A percentile compares a stretch with the other conserved stretches of the same genome.
phyloP scores from a whole-genome alignment of 2,113 vertebrate genomes.

The Phrynosoma platyrhinos region DNA sequence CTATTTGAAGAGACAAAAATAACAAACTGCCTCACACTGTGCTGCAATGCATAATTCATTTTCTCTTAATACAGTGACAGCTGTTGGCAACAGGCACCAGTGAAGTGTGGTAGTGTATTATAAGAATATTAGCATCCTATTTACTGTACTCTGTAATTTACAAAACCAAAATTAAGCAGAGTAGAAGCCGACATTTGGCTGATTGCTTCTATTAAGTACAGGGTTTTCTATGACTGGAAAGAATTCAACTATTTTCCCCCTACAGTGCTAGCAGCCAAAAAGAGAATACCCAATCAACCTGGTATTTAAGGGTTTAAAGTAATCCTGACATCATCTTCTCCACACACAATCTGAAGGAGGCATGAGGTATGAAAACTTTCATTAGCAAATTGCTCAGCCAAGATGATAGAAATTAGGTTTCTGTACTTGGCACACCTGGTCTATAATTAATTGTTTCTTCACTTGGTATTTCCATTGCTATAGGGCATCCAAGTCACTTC shows the following conservation, averaged over 20 bases:
- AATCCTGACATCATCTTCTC: constrained; percentile 50
- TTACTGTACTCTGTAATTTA: constrained; percentile 37
- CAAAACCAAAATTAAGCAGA: constrained; percentile 41
- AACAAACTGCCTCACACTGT: neutral
- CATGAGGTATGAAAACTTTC: neutral
- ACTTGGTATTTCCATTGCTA: constrained; percentile 6
- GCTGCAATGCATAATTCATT: constrained; percentile 29
- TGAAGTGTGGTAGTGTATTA: constrained; percentile 12
- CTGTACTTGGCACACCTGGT: neutral
- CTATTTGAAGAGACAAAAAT: constrained; percentile 9
- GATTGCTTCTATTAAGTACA: constrained; percentile 59
- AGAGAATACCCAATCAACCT: constrained; percentile 39
- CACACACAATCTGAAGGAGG: neutral
- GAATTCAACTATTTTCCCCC: constrained; percentile 33
- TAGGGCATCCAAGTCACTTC: neutral
- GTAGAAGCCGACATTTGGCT: constrained; percentile 50
- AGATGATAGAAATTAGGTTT: constrained; percentile 14
- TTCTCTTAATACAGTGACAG: neutral
- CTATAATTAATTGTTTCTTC: constrained; percentile 21
- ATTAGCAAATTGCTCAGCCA: constrained; percentile 34
- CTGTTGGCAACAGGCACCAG: constrained; percentile 3
- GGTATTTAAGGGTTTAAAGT: constrained; percentile 51
- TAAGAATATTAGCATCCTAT: constrained; percentile 4
- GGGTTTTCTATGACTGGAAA: constrained; percentile 36
- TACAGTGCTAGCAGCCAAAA: constrained; percentile 36